A percentile compares a stretch with the other conserved stretches of the same genome.
Evolutionary conservation across 2,888 invertebrate genomes (phyloP).

Genomic region (Barypeithes pellucidus): DNA sequence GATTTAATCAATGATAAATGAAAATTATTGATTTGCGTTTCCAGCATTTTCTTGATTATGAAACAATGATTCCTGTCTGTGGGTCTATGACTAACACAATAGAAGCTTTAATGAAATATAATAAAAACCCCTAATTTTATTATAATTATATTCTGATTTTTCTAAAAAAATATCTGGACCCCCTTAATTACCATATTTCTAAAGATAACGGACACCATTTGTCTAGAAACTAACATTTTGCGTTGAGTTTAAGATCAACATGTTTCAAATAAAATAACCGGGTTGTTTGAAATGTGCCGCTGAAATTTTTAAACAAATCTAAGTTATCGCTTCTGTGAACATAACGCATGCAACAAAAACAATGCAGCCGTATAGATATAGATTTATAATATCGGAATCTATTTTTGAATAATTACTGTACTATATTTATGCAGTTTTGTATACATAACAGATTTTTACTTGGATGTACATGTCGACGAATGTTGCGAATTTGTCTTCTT

Average conservation of each 20-base stretch:
- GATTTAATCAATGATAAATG: not conserved
- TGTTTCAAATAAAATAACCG: not conserved
- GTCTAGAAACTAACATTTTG: not conserved
- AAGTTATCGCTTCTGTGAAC: conserved; percentile 12
- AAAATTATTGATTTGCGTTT: not conserved
- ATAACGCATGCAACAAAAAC: conserved; percentile 4
- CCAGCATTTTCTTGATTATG: too few relatives aligned
- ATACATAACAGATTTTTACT: too few relatives aligned
- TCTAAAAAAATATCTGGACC: too few relatives aligned
- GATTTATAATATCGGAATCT: conserved; percentile 3
- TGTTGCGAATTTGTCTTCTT: too few relatives aligned
- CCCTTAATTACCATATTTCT: not conserved
- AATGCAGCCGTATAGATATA: not conserved
- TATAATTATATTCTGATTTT: too few relatives aligned
- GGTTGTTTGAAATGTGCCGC: conserved; percentile 6
- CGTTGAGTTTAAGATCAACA: conserved; percentile 2
- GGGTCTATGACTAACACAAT: too few relatives aligned
- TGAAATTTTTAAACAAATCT: conserved; percentile 7
- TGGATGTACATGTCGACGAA: too few relatives aligned
- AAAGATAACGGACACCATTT: too few relatives aligned
- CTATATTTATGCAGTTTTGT: too few relatives aligned
- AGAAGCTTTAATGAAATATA: too few relatives aligned
- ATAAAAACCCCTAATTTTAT: too few relatives aligned
- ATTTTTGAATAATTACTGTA: conserved; percentile 2
- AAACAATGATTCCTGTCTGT: too few relatives aligned